Evolutionary conservation across 2,888 invertebrate species (phyloP), one percentile per base, ranked within the genome.

Genomic region (Parelbella ahira): DNA sequence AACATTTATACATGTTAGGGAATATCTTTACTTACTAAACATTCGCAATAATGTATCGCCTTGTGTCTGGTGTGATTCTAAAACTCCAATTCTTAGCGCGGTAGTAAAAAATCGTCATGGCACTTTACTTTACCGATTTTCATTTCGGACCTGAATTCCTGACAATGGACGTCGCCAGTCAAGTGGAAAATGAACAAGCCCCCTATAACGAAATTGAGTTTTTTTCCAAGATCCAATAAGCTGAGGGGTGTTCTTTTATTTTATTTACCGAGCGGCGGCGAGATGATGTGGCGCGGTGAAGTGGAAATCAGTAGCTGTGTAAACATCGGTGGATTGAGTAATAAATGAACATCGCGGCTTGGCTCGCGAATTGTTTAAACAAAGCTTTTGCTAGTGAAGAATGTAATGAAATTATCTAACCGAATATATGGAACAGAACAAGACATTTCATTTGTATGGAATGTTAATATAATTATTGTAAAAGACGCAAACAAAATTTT

Each of bases 11-110:
- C 27, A 37, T 69, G 34, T 48, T 77, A 7, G 69, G 70, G 8
- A 68, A 56, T 50, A 58, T 72, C 37, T 70, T 72, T 20, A 60
- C 64, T 2, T 63, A n/a, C n/a, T n/a, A n/a, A n/a, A n/a, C n/a
- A n/a, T n/a, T n/a, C n/a, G n/a, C n/a, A n/a, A n/a, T n/a, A n/a
- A n/a, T n/a, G n/a, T n/a, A n/a, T n/a, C n/a, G n/a, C n/a, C n/a
- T n/a, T n/a, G n/a, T n/a, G n/a, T n/a, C n/a, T n/a, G n/a, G n/a
- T n/a, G n/a, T n/a, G n/a, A n/a, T n/a, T n/a, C n/a, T n/a, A n/a
- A n/a, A n/a, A n/a, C n/a, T n/a, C n/a, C n/a, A n/a, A n/a, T n/a
- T n/a, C n/a, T 6, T 20, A 20, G 13, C 4, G 12, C 21, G 12
- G 8, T 23, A 8, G 12, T 4, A 38, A 32, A 19, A 41, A 33